Base-by-base conservation (phyloP, 1,140 invertebrate genomes). In the Scaptomyza hsui region DNA sequence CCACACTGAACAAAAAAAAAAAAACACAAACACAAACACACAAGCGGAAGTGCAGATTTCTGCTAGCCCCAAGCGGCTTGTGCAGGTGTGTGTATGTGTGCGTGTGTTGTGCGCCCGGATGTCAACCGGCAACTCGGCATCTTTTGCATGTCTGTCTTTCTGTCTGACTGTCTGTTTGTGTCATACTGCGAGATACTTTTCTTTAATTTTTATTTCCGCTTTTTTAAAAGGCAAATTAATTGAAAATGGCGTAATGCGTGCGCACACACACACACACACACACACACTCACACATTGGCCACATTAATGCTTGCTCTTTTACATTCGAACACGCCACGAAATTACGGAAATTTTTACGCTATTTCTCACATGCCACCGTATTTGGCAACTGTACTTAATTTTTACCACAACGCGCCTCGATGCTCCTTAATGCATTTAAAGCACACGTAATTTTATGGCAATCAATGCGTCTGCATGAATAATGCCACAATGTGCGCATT, bases 231-330 rank as follows among this genome's bases (percentile, higher is more conserved):
- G 57, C 68, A 82, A 81, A 81, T 83, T 79, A 83, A 85, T 76
- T 85, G 80, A 76, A 85, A 85, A 76, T 60, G 51, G 53, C 62
- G 68, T 42, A 51, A 67, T 21, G 16, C 9, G 47, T 56, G 59
- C 52, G 24, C 71, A 83, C 59, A 80, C n/a, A n/a, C n/a, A n/a
- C n/a, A n/a, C n/a, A n/a, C n/a, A n/a, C 51, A 19, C 72, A 85
- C 59, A 75, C 52, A 15, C 67, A 85, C 60, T 76, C 7, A 29
- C 1, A 1, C 19, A 2, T 79, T 72, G 76, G 64, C 68, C 68
- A 80, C 81, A 85, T 81, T 71, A 85, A 85, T 86, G 81, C 69
- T 56, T 73, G 80, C 2, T 42, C 19, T 76, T 83, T 83, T 65
- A 80, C 79, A 72, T 79, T 75, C 72, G 80, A 72, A 72, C 65